Conservation (phyloP, 2,797 vertebrate species). For the Cossypha heuglini region DNA sequence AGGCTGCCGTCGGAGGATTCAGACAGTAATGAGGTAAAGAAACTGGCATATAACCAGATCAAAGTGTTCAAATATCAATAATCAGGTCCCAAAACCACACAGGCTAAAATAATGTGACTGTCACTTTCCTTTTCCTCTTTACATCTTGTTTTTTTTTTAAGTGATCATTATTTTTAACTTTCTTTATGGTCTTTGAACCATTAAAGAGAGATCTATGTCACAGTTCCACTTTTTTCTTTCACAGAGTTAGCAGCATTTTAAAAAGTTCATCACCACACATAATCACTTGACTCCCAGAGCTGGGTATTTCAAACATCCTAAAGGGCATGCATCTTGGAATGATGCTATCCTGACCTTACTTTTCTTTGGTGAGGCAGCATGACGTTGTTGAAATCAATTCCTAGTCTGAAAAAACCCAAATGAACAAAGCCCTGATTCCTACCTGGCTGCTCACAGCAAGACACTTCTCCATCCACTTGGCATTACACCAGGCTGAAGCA, state of each 20-base stretch:
- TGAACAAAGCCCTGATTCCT: neutral
- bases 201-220: neutral
- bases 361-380: neutral
- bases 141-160: neutral
- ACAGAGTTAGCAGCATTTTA: neutral
- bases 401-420: neutral
- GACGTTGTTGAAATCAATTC: neutral
- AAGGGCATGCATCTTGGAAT: neutral
- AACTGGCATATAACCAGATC: neutral
- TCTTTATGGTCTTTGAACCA: neutral
- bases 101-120: neutral
- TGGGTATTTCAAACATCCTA: neutral
- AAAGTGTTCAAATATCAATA: neutral
- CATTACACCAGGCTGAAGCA: neutral
- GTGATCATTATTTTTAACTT: neutral
- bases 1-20: constrained; percentile 85
- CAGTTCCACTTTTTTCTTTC: neutral
- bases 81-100: neutral
- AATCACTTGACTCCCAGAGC: neutral
- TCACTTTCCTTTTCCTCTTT: neutral
- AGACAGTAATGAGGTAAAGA: constrained; percentile 85
- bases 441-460: neutral
- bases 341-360: neutral
- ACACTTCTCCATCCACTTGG: neutral
- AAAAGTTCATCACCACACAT: neutral